These are phyloP conservation scores for Lucilia sericata DNA, from an alignment of 1,140 invertebrate genomes.

Conservation along the genomic window DNA sequence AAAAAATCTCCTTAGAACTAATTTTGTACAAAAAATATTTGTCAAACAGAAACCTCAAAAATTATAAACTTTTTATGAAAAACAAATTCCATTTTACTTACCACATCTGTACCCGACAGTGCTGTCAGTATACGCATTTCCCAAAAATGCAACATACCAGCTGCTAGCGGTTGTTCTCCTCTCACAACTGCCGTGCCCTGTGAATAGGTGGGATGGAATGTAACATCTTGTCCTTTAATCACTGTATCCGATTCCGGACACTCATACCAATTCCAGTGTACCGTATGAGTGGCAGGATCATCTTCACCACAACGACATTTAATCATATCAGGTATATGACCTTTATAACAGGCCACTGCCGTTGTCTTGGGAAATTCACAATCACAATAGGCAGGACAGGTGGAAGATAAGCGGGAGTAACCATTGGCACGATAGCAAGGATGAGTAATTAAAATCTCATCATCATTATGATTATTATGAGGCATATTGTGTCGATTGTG, in stretches of 20 bases:
- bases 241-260: slow-evolving; percentile 54
- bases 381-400: slow-evolving; percentile 56
- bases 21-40: not conserved
- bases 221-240: slow-evolving; percentile 55
- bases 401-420: not conserved
- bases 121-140: slow-evolving; percentile 81
- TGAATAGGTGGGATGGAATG: slow-evolving; percentile 80
- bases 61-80: not conserved
- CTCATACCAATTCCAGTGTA: slow-evolving; percentile 53
- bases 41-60: not conserved
- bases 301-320: slow-evolving; percentile 59
- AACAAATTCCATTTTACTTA: slow-evolving; percentile 66
- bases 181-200: slow-evolving; percentile 78
- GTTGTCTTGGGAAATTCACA: slow-evolving; percentile 59
- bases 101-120: slow-evolving; percentile 84
- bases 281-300: slow-evolving; percentile 48
- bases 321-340: slow-evolving; percentile 57
- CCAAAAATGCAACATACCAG: slow-evolving; percentile 81
- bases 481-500: not conserved
- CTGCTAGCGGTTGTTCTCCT: slow-evolving; percentile 72
- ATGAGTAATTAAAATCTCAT: slow-evolving; percentile 17
- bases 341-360: slow-evolving; percentile 55
- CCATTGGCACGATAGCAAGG: not conserved
- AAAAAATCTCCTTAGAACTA: no score
- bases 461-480: slow-evolving; percentile 23